Evolutionary conservation across 2,113 vertebrate species (phyloP), one percentile per base, ranked within the genome.

Genomic region (Muntiacus muntjak): DNA sequence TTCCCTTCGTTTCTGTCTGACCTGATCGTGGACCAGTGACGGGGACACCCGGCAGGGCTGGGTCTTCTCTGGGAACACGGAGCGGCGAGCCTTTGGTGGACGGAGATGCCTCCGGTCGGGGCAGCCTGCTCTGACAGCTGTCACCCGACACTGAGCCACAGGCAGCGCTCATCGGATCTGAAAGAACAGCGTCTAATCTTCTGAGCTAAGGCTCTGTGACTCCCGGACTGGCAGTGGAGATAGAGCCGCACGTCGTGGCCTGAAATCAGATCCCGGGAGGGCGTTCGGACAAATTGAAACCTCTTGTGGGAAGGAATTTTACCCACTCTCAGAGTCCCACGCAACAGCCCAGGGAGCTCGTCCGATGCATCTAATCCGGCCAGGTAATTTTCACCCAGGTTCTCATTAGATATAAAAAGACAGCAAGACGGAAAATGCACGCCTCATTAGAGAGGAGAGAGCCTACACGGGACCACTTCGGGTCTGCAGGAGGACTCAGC

Each of bases 281-380:
- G 98, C 99, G 98, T 94, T 98, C 95, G 98, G 98, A 98, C 98
- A 99, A 98, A 99, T 98, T 98, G 98, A 98, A 98, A 99, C 98
- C 98, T 98, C 98, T 99, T 98, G 99, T 99, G 99, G 99, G 99
- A 99, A 99, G 99, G 98, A 98, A 98, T 97, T 98, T 87, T 96
- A 98, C 98, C 98, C 98, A 99, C 98, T 98, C 98, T 98, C 98
- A 97, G 96, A 98, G 98, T 99, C 99, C 98, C 98, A 82, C 67
- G 95, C 96, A 82, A 97, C 98, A 98, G 98, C 98, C 98, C 98
- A 98, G 98, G 98, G 99, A 99, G 98, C 98, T 83, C 98, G 98
- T 98, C 98, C 98, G 98, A 98, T 98, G 98, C 96, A 96, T 98
- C 95, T 98, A 98, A 98, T 98, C 97, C 60, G 92, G 79, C 95